Base-by-base conservation (phyloP, 2,113 vertebrate species). In the Rana temporaria region DNA sequence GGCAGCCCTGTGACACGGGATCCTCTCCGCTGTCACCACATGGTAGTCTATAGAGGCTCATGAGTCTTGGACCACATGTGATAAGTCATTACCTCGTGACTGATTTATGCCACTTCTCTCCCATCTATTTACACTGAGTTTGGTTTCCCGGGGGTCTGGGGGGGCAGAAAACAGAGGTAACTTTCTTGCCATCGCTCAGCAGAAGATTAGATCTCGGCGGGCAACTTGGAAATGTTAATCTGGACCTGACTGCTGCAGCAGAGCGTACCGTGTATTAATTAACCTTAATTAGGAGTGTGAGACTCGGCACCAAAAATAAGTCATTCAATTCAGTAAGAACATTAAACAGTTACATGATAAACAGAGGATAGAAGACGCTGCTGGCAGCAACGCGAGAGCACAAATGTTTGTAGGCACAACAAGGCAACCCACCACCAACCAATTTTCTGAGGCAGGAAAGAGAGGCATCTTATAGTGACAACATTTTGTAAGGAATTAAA, bases 61-160 rank as follows among this genome's bases (percentile, higher is more conserved):
- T 12, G 7, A 48, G 56, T 42, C 56, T 59, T n/a, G 18, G 19
- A 48, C 56, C 32, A n/a, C 52, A 24, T 52, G 42, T 65, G 15
- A 62, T 26, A 59, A 56, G 24, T 74, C 42, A 19, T 75, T 82
- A 59, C 24, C 6, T 57, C 48, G 18, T 67, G 71, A 82, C 34
- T 66, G 79, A 73, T 81, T 81, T 81, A 81, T 74, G 8, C 14
- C 1, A 9, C 38, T 11, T 14, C 6, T 14, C 52, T 12, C 4
- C 48, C 38, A 62, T 48, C 53, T 38, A 20, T 79, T 59, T 68
- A 42, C 64, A 26, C n/a, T 70, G n/a, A n/a, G 18, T 59, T 24
- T n/a, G 55, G 30, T 69, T 24, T 57, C 65, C 56, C 3, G 26
- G 22, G 18, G 30, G 52, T 5, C 18, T 38, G 1, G 16, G 12